Evolutionary conservation across 2,113 vertebrate genomes (phyloP).

Genomic region (Chloropsis cyanopogon): DNA sequence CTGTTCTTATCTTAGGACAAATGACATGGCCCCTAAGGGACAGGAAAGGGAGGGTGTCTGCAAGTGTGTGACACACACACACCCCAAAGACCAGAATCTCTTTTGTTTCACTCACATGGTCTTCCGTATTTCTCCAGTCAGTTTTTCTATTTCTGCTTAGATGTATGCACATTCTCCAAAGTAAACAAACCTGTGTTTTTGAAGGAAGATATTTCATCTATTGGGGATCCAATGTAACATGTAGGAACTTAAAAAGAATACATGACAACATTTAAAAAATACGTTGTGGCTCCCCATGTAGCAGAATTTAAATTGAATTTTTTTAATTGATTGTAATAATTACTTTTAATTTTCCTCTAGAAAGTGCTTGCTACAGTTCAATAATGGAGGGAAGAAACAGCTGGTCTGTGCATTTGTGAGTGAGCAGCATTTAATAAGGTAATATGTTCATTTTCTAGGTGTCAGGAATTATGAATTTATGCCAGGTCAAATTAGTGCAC

Average conservation of each 20-base stretch:
- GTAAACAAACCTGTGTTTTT: not conserved
- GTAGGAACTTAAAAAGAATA: not conserved
- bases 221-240: not conserved
- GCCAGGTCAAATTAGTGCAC: constrained; percentile 25
- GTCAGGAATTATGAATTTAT: constrained; percentile 25
- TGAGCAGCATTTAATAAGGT: constrained; percentile 42
- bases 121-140: not conserved
- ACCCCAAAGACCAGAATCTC: not conserved
- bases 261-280: not conserved
- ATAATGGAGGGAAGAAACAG: constrained; percentile 26
- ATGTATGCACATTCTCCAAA: not conserved
- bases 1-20: not conserved
- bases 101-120: not conserved
- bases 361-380: constrained; percentile 22
- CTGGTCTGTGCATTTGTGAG: constrained; percentile 50
- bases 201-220: not conserved
- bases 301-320: constrained; percentile 8
- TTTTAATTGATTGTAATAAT: constrained; percentile 31
- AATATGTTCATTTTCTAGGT: constrained; percentile 48
- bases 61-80: not conserved
- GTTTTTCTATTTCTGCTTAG: not conserved
- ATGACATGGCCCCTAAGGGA: not conserved
- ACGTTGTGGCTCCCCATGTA: not conserved
- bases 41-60: not conserved
- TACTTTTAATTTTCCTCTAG: constrained; percentile 48